Percentiles rank a stretch among this genome's conserved stretches.
phyloP scores from a whole-genome alignment of 2,113 vertebrate genomes.

The Lepus americanus region DNA sequence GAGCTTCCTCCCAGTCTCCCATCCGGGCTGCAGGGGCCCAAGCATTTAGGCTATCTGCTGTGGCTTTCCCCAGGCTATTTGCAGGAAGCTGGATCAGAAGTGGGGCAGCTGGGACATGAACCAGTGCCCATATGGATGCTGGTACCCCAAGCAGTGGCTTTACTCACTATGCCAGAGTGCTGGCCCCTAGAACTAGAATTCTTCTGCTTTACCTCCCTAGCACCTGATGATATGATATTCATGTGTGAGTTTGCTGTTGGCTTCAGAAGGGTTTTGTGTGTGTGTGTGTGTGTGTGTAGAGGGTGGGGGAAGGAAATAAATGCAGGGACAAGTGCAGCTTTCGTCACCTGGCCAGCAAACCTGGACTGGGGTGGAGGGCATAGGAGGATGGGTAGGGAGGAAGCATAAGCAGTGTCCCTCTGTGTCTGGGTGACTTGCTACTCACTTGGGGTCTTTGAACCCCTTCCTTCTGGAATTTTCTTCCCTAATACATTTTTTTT shows the following conservation, averaged over 20 bases:
- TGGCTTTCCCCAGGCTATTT: too few relatives aligned
- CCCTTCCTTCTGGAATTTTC: neutral
- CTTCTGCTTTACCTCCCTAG: neutral
- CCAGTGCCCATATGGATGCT: too few relatives aligned
- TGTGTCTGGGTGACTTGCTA: neutral
- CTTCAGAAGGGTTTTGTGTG: neutral
- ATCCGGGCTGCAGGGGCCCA: too few relatives aligned
- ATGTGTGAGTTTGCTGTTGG: neutral
- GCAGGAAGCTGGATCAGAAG: too few relatives aligned
- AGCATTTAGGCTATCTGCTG: too few relatives aligned
- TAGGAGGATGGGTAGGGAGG: neutral
- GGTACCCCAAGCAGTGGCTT: too few relatives aligned
- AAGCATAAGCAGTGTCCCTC: neutral
- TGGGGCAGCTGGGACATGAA: too few relatives aligned
- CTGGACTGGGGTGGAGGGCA: neutral
- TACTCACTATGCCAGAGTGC: too few relatives aligned
- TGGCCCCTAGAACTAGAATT: too few relatives aligned
- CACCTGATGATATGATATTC: too few relatives aligned
- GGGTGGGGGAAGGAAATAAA: neutral
- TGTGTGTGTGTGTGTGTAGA: neutral
- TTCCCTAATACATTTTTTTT: neutral
- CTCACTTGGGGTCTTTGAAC: neutral
- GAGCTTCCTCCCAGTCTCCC: too few relatives aligned
- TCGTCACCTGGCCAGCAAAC: neutral
- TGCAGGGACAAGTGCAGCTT: neutral